Percentiles rank a stretch among this genome's conserved stretches.
Evolutionary conservation across 2,888 invertebrate genomes (phyloP).

Genomic region (Drosophila merina): DNA sequence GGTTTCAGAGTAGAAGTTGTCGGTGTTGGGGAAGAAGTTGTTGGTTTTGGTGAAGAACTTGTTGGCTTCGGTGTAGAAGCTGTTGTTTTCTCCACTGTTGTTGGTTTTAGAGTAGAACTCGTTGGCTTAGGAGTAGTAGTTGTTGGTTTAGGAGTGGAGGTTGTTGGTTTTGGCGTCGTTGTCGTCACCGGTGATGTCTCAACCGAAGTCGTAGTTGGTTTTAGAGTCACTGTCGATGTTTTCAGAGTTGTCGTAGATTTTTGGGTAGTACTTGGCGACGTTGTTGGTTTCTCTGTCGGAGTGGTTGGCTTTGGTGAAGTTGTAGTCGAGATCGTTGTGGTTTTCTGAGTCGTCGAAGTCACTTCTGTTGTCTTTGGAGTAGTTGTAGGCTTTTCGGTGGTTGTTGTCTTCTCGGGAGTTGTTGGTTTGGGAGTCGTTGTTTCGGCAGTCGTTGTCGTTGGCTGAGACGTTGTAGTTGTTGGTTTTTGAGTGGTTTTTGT

Average conservation of each 20-base stretch:
- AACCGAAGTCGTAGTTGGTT: neutral
- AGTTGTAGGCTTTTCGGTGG: neutral
- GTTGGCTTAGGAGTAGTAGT: neutral
- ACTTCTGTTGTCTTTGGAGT: neutral
- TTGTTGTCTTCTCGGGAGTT: neutral
- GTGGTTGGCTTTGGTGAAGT: constrained; percentile 14
- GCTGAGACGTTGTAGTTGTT: neutral
- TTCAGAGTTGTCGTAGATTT: constrained; percentile 10
- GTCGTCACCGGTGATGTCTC: no score
- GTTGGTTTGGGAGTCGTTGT: constrained; percentile 8
- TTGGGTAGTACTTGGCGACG: constrained; percentile 1
- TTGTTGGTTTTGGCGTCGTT: constrained; percentile 3
- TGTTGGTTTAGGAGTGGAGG: constrained; percentile 3
- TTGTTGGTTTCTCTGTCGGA: constrained; percentile 1
- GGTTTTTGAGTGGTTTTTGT: neutral
- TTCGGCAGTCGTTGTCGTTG: constrained; percentile 2
- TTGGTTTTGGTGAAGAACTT: neutral
- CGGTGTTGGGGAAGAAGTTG: constrained; percentile 1
- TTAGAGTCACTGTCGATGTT: neutral
- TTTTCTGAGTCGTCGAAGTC: neutral
- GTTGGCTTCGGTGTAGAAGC: neutral
- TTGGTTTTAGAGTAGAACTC: neutral
- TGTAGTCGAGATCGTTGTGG: constrained; percentile 1
- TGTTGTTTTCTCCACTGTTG: neutral
- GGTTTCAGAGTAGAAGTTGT: constrained; percentile 10